Conservation (phyloP, 2,113 vertebrate genomes). For the Bungarus multicinctus region DNA sequence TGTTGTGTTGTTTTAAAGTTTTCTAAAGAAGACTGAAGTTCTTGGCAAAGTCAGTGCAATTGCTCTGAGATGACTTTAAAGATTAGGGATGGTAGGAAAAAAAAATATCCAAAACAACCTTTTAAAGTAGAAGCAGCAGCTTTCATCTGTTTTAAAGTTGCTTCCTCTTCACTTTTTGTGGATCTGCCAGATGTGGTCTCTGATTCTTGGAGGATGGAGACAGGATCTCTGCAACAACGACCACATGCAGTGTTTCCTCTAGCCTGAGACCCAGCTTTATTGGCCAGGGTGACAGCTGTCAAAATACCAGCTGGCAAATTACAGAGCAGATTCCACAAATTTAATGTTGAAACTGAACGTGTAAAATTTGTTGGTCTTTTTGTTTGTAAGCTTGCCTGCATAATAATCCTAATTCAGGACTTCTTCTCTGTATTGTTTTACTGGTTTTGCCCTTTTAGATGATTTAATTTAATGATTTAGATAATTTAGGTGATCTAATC, state of each 20-base stretch:
- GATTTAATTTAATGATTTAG: background rate
- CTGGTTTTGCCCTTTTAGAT: background rate
- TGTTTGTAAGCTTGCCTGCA: background rate
- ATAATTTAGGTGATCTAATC: background rate
- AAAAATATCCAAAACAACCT: background rate
- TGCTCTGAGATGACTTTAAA: background rate
- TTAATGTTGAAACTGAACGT: background rate
- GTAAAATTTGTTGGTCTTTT: background rate
- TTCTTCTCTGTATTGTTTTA: background rate
- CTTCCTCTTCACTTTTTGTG: background rate
- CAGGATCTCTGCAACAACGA: background rate
- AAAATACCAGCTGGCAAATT: conserved; percentile 28
- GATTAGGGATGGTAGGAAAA: background rate
- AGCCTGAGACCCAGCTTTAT: background rate
- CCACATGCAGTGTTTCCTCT: background rate
- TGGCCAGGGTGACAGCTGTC: conserved; percentile 24
- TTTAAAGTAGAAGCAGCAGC: background rate
- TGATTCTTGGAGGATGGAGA: background rate
- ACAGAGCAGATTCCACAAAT: background rate
- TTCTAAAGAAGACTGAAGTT: background rate
- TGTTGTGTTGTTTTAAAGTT: background rate
- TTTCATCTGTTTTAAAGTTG: background rate
- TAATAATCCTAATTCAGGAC: background rate
- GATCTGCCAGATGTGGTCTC: background rate
- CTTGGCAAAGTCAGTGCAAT: background rate